Percentiles rank a stretch among this genome's conserved stretches.
These are phyloP conservation scores for Heliopora coerulea DNA, from an alignment of 92 coral and sea anemone genomes.

Conservation along the genomic window DNA sequence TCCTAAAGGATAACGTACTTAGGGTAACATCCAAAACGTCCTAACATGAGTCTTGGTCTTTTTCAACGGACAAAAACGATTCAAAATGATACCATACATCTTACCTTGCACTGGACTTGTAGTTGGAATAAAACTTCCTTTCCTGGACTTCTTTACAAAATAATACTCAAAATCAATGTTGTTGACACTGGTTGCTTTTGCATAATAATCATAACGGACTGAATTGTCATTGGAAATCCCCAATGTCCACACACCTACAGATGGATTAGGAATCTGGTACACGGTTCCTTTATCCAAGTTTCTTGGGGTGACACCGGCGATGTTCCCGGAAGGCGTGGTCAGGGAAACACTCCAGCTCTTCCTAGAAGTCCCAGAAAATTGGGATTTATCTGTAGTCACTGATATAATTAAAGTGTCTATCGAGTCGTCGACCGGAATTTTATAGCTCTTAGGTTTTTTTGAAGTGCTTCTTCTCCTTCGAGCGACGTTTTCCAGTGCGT, in stretches of 20 bases:
- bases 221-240: constrained; percentile 5
- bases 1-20: no score
- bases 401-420: constrained; percentile 65
- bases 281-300: constrained; percentile 12
- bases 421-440: constrained; percentile 73
- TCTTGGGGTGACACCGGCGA: not conserved
- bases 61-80: not conserved
- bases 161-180: constrained; percentile 38
- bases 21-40: no score
- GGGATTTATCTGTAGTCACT: constrained; percentile 45
- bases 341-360: constrained; percentile 42
- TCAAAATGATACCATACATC: not conserved
- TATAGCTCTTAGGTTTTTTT: constrained; percentile 29
- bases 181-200: constrained; percentile 14
- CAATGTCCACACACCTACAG: constrained; percentile 25
- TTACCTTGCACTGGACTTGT: constrained; percentile 66
- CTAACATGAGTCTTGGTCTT: no score
- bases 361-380: not conserved
- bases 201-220: constrained; percentile 30
- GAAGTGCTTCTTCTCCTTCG: constrained; percentile 64
- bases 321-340: constrained; percentile 44
- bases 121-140: constrained; percentile 50
- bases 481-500: constrained; percentile 51
- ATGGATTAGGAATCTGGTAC: constrained; percentile 22
- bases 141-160: constrained; percentile 12